A percentile compares a stretch with the other conserved stretches of the same genome.
Evolutionary conservation across 2,113 vertebrate species (phyloP).

Genomic region (Brachyhypopomus gauderio): DNA sequence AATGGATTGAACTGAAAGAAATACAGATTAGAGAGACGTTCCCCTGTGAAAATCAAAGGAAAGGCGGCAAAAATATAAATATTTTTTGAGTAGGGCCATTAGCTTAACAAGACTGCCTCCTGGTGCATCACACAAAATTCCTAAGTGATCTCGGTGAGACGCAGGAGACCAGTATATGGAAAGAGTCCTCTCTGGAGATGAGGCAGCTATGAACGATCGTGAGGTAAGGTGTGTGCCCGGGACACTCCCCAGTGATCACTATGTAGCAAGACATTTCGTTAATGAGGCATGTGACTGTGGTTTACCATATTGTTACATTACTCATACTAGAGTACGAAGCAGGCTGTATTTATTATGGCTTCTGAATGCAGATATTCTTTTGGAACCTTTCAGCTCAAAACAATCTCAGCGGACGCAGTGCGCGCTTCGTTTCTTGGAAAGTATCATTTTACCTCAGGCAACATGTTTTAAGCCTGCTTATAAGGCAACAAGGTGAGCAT

Average conservation of each 20-base stretch:
- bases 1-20: neutral
- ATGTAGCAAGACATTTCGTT: constrained; percentile 24
- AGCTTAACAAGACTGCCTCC: neutral
- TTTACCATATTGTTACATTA: neutral
- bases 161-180: constrained; percentile 13
- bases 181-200: constrained; percentile 16
- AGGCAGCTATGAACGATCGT: constrained; percentile 10
- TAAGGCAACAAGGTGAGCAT: neutral
- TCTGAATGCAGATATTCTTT: neutral
- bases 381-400: too few relatives aligned
- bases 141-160: constrained; percentile 24
- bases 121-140: neutral
- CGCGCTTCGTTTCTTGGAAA: neutral
- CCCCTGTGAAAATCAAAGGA: neutral
- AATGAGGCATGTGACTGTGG: constrained; percentile 1
- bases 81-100: neutral
- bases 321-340: neutral
- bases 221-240: constrained; percentile 44
- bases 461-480: neutral
- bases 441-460: neutral
- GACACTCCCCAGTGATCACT: constrained; percentile 42
- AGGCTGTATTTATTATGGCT: neutral
- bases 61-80: neutral
- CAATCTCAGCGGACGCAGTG: neutral
- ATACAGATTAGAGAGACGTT: neutral